A percentile compares a stretch with the other conserved stretches of the same genome.
Conservation (phyloP, 2,113 vertebrate species). For the Sminthopsis crassicaudata region DNA sequence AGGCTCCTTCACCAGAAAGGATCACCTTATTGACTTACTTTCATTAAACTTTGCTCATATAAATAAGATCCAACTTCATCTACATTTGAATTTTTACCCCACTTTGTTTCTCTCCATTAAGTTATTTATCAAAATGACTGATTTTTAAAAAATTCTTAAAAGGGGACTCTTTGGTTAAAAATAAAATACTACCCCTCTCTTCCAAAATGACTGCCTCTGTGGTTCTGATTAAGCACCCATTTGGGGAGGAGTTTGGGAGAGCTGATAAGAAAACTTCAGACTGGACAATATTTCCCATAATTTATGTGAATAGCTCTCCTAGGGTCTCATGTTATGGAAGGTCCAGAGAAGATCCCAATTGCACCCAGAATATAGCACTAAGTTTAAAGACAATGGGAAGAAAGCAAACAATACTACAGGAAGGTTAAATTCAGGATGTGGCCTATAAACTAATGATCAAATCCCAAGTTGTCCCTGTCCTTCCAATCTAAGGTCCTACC, state of each 20-base stretch:
- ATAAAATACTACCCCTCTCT: slow-evolving; percentile 44
- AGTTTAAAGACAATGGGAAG: not conserved
- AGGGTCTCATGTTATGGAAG: not conserved
- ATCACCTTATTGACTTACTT: slow-evolving; percentile 41
- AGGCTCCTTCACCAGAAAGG: slow-evolving; percentile 63
- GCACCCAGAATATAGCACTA: slow-evolving; percentile 24
- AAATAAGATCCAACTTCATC: slow-evolving; percentile 25
- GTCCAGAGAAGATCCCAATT: not conserved
- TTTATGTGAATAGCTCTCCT: not conserved
- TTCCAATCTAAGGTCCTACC: not conserved
- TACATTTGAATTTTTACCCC: not conserved
- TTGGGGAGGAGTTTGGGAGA: not conserved
- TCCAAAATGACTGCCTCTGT: slow-evolving; percentile 54
- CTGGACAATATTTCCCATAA: slow-evolving; percentile 20
- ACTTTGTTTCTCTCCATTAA: slow-evolving; percentile 15
- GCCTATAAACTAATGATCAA: not conserved
- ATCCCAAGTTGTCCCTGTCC: not conserved
- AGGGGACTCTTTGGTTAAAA: slow-evolving; percentile 72
- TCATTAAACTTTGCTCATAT: slow-evolving; percentile 20
- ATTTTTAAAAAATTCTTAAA: slow-evolving; percentile 31
- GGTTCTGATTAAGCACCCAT: slow-evolving; percentile 2
- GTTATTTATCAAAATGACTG: slow-evolving; percentile 46
- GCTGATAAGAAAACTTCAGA: slow-evolving; percentile 17
- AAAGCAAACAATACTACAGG: not conserved
- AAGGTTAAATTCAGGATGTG: not conserved